phyloP scores from a whole-genome alignment of 2,113 vertebrate genomes.

The Puffinus mauretanicus region DNA sequence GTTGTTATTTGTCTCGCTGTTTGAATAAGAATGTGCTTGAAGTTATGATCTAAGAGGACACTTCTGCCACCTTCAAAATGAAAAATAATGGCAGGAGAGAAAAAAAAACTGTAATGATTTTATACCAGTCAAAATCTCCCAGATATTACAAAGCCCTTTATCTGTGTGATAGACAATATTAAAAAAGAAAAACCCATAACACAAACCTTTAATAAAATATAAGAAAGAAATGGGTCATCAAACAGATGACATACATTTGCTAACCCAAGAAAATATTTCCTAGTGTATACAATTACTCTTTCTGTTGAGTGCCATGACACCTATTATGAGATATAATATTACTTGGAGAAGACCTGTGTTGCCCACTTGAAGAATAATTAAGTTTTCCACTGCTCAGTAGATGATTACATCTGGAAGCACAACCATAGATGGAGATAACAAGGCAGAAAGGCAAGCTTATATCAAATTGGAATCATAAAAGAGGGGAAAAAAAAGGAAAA shows the following conservation, averaged over 20 bases:
- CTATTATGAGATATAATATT: not conserved
- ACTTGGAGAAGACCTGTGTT: not conserved
- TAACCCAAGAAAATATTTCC: not conserved
- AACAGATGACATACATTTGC: not conserved
- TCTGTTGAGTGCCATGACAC: not conserved
- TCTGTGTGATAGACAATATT: not conserved
- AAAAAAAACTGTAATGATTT: not conserved
- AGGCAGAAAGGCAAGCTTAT: not conserved
- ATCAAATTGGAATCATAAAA: constrained; percentile 11
- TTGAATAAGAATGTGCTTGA: constrained; percentile 49
- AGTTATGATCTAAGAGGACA: constrained; percentile 20
- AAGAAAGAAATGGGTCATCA: not conserved
- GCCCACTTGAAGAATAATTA: constrained; percentile 21
- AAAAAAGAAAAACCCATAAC: not conserved
- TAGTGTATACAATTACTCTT: not conserved
- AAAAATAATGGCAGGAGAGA: not conserved
- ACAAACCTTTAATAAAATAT: not conserved
- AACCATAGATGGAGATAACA: not conserved
- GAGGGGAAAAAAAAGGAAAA: not conserved
- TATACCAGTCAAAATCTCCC: not conserved
- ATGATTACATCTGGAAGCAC: not conserved
- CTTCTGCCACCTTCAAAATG: not conserved
- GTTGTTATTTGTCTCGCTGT: constrained; percentile 1
- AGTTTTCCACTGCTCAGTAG: not conserved
- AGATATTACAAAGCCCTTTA: not conserved